phyloP scores from a whole-genome alignment of 2,797 vertebrate species.

The Clarias platycephalus region DNA sequence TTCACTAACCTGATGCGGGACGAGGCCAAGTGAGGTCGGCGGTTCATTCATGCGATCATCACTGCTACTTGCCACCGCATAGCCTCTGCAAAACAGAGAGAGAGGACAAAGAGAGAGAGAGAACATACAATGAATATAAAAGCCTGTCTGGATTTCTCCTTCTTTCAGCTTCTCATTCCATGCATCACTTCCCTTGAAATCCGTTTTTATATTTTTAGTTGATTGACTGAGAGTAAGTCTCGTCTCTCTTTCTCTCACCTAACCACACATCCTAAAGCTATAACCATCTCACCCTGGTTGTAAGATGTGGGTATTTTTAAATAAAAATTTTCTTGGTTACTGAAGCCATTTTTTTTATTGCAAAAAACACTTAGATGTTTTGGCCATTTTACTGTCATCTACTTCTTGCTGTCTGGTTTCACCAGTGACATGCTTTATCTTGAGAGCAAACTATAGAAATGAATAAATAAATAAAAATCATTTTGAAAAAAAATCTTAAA shows the following conservation, averaged over 20 bases:
- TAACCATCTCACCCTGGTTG: background rate
- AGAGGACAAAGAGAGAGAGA: background rate
- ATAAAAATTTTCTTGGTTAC: background rate
- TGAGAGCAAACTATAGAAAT: too few species aligned
- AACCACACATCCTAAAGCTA: slow-evolving; percentile 10
- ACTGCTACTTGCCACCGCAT: slow-evolving; percentile 94
- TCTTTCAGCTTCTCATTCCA: slow-evolving; percentile 23
- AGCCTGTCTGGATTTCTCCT: slow-evolving; percentile 2
- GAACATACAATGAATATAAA: slow-evolving; percentile 18
- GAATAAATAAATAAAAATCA: too few species aligned
- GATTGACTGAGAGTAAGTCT: background rate
- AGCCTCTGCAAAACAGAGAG: slow-evolving; percentile 77
- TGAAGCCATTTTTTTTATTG: background rate
- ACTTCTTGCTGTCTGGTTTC: too few species aligned
- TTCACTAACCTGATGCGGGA: slow-evolving; percentile 92
- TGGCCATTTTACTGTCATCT: too few species aligned
- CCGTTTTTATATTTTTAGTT: slow-evolving; percentile 12
- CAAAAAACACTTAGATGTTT: background rate
- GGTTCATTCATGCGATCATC: slow-evolving; percentile 98
- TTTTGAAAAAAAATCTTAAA: too few species aligned
- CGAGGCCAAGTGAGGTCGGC: slow-evolving; percentile 93
- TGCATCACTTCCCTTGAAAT: slow-evolving; percentile 20
- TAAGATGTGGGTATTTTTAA: background rate
- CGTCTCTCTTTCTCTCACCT: background rate
- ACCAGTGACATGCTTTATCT: too few species aligned